Evolutionary conservation across 2,113 vertebrate genomes (phyloP).

Genomic region (Seriola aureovittata): DNA sequence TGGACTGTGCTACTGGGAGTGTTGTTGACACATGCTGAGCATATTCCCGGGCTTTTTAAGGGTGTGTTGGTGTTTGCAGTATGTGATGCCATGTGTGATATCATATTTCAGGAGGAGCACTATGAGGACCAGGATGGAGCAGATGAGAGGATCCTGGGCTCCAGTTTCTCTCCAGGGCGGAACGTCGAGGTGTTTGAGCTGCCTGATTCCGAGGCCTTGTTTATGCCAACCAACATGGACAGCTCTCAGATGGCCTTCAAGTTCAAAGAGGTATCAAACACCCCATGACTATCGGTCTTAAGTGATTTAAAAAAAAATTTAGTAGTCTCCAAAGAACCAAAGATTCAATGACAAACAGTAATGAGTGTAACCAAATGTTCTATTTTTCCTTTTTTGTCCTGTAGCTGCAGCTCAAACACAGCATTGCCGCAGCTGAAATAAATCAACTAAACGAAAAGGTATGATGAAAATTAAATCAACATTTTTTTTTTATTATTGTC

Average conservation of each 20-base stretch:
- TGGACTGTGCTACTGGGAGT: constrained; percentile 33
- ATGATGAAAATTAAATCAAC: constrained; percentile 29
- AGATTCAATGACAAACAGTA: neutral
- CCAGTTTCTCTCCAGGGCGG: constrained; percentile 85
- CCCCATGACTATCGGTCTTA: neutral
- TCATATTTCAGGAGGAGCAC: constrained; percentile 83
- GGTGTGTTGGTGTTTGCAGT: constrained; percentile 49
- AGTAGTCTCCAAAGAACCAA: neutral
- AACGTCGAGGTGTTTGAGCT: constrained; percentile 90
- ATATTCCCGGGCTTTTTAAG: constrained; percentile 18
- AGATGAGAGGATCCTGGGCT: constrained; percentile 87
- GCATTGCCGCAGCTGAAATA: constrained; percentile 88
- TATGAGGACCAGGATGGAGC: constrained; percentile 88
- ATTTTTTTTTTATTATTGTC: neutral
- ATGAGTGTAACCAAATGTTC: constrained; percentile 26
- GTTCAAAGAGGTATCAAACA: constrained; percentile 89
- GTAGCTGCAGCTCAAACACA: constrained; percentile 91
- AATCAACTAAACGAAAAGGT: constrained; percentile 90
- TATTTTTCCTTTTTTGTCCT: constrained; percentile 13
- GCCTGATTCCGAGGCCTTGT: constrained; percentile 88
- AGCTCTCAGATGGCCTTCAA: constrained; percentile 88
- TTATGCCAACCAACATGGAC: constrained; percentile 90
- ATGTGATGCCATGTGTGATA: constrained; percentile 48
- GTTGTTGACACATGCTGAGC: constrained; percentile 61
- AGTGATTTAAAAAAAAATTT: neutral